These are phyloP conservation scores for Serilophus lunatus DNA, from an alignment of 2,113 vertebrate genomes.

Conservation along the genomic window DNA sequence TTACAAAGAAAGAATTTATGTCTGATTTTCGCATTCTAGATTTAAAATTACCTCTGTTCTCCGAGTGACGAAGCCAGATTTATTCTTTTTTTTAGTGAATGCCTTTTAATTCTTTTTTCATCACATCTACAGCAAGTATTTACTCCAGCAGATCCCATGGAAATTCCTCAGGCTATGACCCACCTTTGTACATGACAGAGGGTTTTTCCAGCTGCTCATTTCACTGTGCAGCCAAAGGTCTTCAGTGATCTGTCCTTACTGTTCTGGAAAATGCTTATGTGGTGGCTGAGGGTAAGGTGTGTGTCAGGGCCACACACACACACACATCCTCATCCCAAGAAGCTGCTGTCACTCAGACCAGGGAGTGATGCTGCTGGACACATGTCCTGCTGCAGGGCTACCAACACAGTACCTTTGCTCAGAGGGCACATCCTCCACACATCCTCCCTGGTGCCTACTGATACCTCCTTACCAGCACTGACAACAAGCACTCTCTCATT, in stretches of 20 bases:
- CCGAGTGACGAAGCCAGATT: neutral
- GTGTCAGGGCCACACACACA: too few species aligned
- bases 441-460: neutral
- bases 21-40: neutral
- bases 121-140: neutral
- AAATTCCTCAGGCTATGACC: neutral
- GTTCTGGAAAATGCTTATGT: fast-evolving
- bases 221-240: neutral
- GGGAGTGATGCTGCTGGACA: neutral
- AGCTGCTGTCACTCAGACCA: neutral
- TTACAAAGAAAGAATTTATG: neutral
- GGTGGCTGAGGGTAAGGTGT: neutral
- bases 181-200: neutral
- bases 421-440: neutral
- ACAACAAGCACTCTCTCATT: neutral
- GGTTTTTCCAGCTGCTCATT: neutral
- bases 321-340: neutral
- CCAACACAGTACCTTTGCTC: neutral
- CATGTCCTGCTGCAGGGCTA: neutral
- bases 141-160: neutral
- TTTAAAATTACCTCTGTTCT: neutral
- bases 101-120: neutral
- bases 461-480: neutral
- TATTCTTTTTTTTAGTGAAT: neutral
- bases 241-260: neutral